phyloP scores from a whole-genome alignment of 2,113 vertebrate species.

The Calidris pygmaea region DNA sequence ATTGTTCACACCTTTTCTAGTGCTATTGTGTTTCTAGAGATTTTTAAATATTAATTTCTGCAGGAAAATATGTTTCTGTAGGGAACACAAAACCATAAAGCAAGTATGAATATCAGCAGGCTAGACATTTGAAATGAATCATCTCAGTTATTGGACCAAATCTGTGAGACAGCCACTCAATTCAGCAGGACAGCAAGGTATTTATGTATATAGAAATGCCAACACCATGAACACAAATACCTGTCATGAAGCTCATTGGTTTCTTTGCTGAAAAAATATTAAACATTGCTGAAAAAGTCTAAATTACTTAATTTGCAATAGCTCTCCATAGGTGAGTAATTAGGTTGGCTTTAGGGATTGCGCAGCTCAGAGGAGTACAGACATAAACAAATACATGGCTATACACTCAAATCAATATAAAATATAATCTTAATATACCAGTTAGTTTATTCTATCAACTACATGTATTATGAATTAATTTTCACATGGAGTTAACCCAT shows the following conservation, averaged over 20 bases:
- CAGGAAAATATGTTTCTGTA: constrained; percentile 5
- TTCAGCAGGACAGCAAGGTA: background rate
- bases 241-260: background rate
- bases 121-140: background rate
- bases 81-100: background rate
- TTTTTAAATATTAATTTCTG: constrained; percentile 36
- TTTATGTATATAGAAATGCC: background rate
- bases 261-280: background rate
- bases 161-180: background rate
- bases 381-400: background rate
- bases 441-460: background rate
- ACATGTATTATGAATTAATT: background rate
- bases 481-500: background rate
- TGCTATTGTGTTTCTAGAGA: constrained; percentile 12
- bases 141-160: background rate
- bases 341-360: background rate
- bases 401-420: background rate
- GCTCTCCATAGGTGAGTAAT: background rate
- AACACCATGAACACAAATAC: background rate
- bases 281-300: background rate
- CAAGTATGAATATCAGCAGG: background rate
- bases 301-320: background rate
- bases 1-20: constrained; percentile 42
- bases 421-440: background rate
- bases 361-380: background rate